Evolutionary conservation across 1,140 invertebrate species (phyloP).

Genomic region (Drosophila navojoa): DNA sequence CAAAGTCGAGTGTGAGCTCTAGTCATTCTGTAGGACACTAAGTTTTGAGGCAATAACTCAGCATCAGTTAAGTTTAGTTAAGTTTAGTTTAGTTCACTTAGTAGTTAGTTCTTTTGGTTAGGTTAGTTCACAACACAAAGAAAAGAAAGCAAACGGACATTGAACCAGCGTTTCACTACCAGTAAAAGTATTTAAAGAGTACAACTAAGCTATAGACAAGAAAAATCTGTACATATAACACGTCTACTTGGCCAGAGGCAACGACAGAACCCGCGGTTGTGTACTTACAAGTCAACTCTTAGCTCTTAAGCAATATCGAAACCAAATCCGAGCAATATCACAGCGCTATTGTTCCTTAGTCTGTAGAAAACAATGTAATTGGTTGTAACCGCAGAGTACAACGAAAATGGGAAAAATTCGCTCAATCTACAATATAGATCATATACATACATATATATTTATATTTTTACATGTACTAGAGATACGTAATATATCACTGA

Average conservation of each 20-base stretch:
- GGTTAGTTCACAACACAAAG: not conserved
- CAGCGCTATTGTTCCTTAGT: slow-evolving; percentile 78
- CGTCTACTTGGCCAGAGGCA: slow-evolving; percentile 58
- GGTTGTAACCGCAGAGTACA: slow-evolving; percentile 79
- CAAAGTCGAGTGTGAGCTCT: slow-evolving; percentile 81
- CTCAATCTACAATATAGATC: slow-evolving; percentile 61
- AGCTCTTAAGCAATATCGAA: slow-evolving; percentile 28
- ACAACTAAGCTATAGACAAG: slow-evolving; percentile 59
- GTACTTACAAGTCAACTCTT: slow-evolving; percentile 70
- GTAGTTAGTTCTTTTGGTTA: slow-evolving; percentile 41
- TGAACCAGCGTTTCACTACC: slow-evolving; percentile 79
- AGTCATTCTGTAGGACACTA: slow-evolving; percentile 75
- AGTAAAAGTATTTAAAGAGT: slow-evolving; percentile 77
- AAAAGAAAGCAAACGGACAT: slow-evolving; percentile 59
- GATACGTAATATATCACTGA: slow-evolving; percentile 62
- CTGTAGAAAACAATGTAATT: slow-evolving; percentile 49
- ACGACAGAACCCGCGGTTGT: slow-evolving; percentile 70
- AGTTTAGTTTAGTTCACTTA: slow-evolving; percentile 47
- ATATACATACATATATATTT: slow-evolving; percentile 10
- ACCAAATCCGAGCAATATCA: slow-evolving; percentile 63
- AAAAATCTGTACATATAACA: not conserved
- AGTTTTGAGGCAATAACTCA: slow-evolving; percentile 35
- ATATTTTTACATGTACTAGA: slow-evolving; percentile 23
- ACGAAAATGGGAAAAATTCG: slow-evolving; percentile 80
- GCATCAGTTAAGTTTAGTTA: slow-evolving; percentile 34